A percentile compares a stretch with the other conserved stretches of the same genome.
These are phyloP conservation scores for Ophion ellenae DNA, from an alignment of 2,888 invertebrate genomes.

Conservation along the genomic window DNA sequence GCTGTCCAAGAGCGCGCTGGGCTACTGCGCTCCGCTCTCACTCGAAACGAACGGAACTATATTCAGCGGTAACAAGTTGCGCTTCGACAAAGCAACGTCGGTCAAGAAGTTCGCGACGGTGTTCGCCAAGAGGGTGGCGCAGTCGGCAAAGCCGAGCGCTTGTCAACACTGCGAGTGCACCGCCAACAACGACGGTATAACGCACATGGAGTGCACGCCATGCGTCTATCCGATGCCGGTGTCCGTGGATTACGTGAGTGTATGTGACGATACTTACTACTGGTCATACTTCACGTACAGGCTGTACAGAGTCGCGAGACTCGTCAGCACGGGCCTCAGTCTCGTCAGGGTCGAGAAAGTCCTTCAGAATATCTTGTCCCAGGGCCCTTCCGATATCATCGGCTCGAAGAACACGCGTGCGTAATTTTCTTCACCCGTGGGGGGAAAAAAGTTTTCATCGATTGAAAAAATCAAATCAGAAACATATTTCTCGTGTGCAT, in stretches of 20 bases:
- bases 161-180: slow-evolving; percentile 90
- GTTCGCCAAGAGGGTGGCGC: slow-evolving; percentile 88
- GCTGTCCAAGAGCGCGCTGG: slow-evolving; percentile 90
- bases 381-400: slow-evolving; percentile 1
- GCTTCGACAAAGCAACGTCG: slow-evolving; percentile 85
- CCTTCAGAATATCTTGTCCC: neutral
- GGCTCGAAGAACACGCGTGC: neutral
- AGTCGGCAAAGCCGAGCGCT: slow-evolving; percentile 86
- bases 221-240: slow-evolving; percentile 85
- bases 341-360: slow-evolving; percentile 37
- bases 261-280: slow-evolving; percentile 65
- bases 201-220: slow-evolving; percentile 88
- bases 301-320: slow-evolving; percentile 24
- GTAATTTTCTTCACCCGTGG: too few relatives aligned
- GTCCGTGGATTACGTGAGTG: slow-evolving; percentile 85
- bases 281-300: slow-evolving; percentile 30
- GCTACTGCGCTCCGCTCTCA: slow-evolving; percentile 92
- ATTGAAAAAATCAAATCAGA: too few relatives aligned
- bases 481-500: too few relatives aligned
- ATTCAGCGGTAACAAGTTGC: slow-evolving; percentile 87
- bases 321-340: slow-evolving; percentile 15
- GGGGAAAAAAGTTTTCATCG: too few relatives aligned
- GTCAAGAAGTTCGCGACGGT: slow-evolving; percentile 88
- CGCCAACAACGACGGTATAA: slow-evolving; percentile 87
- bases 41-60: slow-evolving; percentile 93